Evolutionary conservation across 2,113 vertebrate genomes (phyloP).

Genomic region (Pao palembangensis): DNA sequence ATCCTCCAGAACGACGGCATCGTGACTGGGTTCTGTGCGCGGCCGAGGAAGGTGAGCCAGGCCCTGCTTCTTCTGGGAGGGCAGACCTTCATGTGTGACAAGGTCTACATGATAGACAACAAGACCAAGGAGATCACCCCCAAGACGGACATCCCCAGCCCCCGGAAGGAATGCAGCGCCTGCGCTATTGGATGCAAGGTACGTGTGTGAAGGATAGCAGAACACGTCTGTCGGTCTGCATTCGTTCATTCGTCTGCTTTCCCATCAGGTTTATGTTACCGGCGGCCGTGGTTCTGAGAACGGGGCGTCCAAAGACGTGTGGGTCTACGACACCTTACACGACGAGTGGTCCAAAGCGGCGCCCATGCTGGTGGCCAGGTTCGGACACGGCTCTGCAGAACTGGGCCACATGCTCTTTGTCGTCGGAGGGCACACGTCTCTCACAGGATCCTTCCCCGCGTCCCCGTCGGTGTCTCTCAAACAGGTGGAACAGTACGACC

Average conservation of each 20-base stretch:
- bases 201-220: background rate
- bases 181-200: slow-evolving; percentile 85
- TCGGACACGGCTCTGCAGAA: slow-evolving; percentile 82
- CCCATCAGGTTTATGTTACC: slow-evolving; percentile 74
- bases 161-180: slow-evolving; percentile 83
- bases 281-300: slow-evolving; percentile 82
- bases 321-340: slow-evolving; percentile 83
- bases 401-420: slow-evolving; percentile 79
- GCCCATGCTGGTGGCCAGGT: slow-evolving; percentile 80
- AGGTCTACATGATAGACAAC: slow-evolving; percentile 82
- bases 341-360: slow-evolving; percentile 84
- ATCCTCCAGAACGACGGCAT: slow-evolving; percentile 83
- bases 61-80: slow-evolving; percentile 81
- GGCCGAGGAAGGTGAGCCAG: slow-evolving; percentile 81
- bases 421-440: slow-evolving; percentile 82
- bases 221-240: background rate
- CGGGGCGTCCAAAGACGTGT: slow-evolving; percentile 82
- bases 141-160: slow-evolving; percentile 82
- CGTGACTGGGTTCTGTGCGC: slow-evolving; percentile 80
- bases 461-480: slow-evolving; percentile 84
- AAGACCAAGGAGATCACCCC: slow-evolving; percentile 82
- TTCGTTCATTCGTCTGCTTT: background rate
- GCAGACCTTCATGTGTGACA: slow-evolving; percentile 84
- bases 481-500: slow-evolving; percentile 84
- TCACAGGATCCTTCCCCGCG: slow-evolving; percentile 79